Evolutionary conservation across 2,797 vertebrate genomes (phyloP).

Genomic region (Craterocephalus amniculus): DNA sequence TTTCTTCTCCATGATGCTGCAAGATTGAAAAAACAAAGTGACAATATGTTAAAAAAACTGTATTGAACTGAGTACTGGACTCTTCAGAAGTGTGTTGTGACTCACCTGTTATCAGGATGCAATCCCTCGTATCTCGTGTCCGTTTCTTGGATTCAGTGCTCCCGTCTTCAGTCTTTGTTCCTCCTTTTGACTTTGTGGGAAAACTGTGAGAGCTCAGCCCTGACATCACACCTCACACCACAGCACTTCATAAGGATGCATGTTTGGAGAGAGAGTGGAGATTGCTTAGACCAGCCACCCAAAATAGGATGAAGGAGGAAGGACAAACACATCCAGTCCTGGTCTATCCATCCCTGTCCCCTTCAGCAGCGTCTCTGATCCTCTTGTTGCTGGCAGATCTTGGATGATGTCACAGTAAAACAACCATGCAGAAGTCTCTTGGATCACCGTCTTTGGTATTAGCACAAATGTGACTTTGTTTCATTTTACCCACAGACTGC

Average conservation of each 20-base stretch:
- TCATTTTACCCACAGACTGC: background rate
- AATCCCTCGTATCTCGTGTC: background rate
- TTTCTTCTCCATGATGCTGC: background rate
- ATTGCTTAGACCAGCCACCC: constrained; percentile 60
- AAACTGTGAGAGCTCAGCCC: constrained; percentile 28
- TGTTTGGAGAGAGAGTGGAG: constrained; percentile 56
- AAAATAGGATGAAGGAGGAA: constrained; percentile 57
- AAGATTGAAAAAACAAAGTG: constrained; percentile 1
- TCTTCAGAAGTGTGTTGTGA: background rate
- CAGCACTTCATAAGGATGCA: constrained; percentile 48
- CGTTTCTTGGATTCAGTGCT: background rate
- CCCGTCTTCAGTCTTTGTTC: background rate
- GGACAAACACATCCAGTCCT: constrained; percentile 6
- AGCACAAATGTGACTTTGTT: background rate
- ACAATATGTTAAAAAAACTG: background rate
- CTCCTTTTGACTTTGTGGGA: constrained; percentile 15
- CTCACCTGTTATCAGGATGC: constrained; percentile 65
- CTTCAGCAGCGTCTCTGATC: constrained; percentile 13
- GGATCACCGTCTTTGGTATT: background rate
- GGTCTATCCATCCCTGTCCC: constrained; percentile 32
- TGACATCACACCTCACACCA: constrained; percentile 42
- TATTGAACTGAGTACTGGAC: no score
- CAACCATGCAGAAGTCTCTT: background rate
- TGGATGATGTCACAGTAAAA: constrained; percentile 37
- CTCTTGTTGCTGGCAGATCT: constrained; percentile 8